phyloP scores from a whole-genome alignment of 2,888 invertebrate species.

The Fissipunctia ypsillon region DNA sequence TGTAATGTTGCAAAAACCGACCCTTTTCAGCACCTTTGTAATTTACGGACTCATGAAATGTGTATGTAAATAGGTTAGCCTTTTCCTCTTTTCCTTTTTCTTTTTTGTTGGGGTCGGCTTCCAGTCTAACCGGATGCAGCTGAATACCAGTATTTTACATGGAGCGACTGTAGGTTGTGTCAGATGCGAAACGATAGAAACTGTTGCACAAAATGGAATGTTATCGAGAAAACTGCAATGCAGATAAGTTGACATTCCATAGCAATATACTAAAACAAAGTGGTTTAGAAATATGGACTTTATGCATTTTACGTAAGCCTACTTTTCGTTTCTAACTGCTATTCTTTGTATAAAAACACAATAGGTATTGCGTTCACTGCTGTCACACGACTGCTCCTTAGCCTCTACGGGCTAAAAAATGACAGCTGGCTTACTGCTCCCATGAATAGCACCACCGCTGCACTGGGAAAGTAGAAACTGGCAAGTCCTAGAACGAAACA shows the following conservation, averaged over 20 bases:
- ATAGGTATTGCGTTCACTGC: not conserved
- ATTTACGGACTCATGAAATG: not conserved
- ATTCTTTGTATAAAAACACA: not conserved
- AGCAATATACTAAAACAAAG: not conserved
- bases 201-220: not conserved
- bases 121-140: too few species aligned
- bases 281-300: slow-evolving; percentile 14
- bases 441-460: not conserved
- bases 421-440: not conserved
- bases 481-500: not conserved
- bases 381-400: not conserved
- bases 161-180: not conserved
- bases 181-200: not conserved
- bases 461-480: not conserved
- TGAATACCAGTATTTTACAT: too few species aligned
- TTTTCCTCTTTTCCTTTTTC: too few species aligned
- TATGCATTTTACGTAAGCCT: slow-evolving; percentile 2
- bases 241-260: slow-evolving; percentile 34
- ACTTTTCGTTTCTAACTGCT: not conserved
- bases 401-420: not conserved
- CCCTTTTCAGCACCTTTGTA: not conserved
- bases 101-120: too few species aligned
- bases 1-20: too few species aligned
- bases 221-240: slow-evolving; percentile 40
- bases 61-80: too few species aligned